Evolutionary conservation across 2,888 invertebrate species (phyloP), one percentile per base, ranked within the genome.

Genomic region (Boloria euphrosyne): DNA sequence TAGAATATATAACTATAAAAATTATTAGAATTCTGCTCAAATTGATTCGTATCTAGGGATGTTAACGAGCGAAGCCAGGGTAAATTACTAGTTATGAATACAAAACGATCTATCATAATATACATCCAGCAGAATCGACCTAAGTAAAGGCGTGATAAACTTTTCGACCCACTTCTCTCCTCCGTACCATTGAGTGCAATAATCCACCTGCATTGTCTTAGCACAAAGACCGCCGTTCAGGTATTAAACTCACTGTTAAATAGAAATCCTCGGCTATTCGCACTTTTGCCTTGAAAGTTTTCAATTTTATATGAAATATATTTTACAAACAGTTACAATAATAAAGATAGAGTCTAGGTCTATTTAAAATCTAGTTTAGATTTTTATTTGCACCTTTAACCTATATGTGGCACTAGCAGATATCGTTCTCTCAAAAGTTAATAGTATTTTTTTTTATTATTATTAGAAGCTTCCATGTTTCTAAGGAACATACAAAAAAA

Each of bases 181-280:
- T 38, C 38, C 49, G 49, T 55, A 54, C 54, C 61, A 61, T 65
- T 65, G 43, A 54, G 49, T 60, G 60, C 60, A 64, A 64, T 64
- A 53, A 38, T 38, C 31, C 54, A 60, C 46, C 47, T 52, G 63
- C 64, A 64, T 67, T 67, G 67, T 67, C 64, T 64, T 31, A 44
- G 27, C 59, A 67, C 63, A 67, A 64, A 63, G 60, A 47, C 31
- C 51, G 38, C 55, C 49, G 59, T 67, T 60, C 67, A 64, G 63
- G 63, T 64, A 65, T 59, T 63, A 65, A 52, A 52, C 58, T 59
- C 64, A 16, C n/a, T 46, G 58, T 46, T 51, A 65, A 65, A 59
- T 59, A 59, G 64, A 52, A 59, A 65, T 51, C 58, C 64, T 59
- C 46, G 46, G 52, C 53, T 65, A 65, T 59, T 58, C 52, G 52